Base-by-base conservation (phyloP, 2,797 vertebrate species). In the Heliangelus exortis region DNA sequence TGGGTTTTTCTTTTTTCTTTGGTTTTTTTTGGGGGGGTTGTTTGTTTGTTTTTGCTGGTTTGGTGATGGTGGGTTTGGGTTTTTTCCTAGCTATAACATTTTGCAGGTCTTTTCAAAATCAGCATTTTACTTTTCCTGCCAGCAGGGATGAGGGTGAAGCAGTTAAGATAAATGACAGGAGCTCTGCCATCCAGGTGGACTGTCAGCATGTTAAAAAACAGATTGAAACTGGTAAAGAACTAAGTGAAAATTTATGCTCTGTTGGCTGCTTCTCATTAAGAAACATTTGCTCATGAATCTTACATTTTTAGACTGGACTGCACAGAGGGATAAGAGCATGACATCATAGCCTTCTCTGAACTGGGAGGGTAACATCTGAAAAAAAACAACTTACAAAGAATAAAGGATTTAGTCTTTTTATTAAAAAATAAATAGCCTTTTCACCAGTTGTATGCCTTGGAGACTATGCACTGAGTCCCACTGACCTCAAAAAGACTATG, bases 71-170 rank as follows among this genome's bases (percentile, higher is more conserved):
- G 39, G 39, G 13, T 14, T 41, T 41, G 39, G 39, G 39, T 41
- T 41, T 41, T 54, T 85, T 25, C 39, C 31, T 66, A 85, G 59
- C 51, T 81, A 67, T 88, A 66, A 90, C 53, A 76, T 36, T 95
- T 89, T 92, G 41, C 87, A 89, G 94, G 85, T 95, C 89, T 96
- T 96, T 84, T 93, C 76, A 92, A 95, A 91, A 94, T 79, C 78
- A 90, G 77, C 82, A 51, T 94, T 97, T 95, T 94, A 91, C 74
- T 97, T 92, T 93, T 53, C 87, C 84, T 94, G 67, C 91, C 93
- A 81, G 73, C 28, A 63, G 84, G 62, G 88, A 92, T 67, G 75
- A 74, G 74, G 55, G 41, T 63, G 69, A 92, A 77, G 69, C 51
- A 17, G 63, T 69, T 73, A 76, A 95, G 86, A 95, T 74, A 89